These are phyloP conservation scores for Hypsopygia costalis DNA, from an alignment of 2,888 invertebrate species.

Conservation along the genomic window DNA sequence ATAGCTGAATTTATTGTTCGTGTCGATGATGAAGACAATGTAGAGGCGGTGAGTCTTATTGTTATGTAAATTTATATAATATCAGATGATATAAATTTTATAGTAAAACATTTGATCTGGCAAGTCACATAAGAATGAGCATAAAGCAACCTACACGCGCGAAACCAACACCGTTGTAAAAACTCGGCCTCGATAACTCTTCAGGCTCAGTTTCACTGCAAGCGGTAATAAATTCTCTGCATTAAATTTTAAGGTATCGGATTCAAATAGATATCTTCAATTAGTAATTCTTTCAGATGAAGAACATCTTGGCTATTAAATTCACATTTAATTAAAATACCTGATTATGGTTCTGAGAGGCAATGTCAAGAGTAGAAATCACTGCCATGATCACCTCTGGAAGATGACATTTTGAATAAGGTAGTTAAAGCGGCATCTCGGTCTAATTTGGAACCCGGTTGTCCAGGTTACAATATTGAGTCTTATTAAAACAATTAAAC, in stretches of 20 bases:
- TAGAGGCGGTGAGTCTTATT: background rate
- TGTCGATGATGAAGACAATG: background rate
- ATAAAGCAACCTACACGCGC: constrained; percentile 43
- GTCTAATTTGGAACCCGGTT: too few species aligned
- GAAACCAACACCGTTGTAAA: constrained; percentile 53
- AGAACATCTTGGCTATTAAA: too few species aligned
- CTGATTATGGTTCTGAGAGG: too few species aligned
- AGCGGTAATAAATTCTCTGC: constrained; percentile 16
- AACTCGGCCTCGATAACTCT: constrained; percentile 43
- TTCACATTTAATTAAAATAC: too few species aligned
- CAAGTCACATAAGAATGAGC: constrained; percentile 32
- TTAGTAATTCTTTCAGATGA: too few species aligned
- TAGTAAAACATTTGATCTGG: constrained; percentile 15
- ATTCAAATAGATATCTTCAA: too few species aligned
- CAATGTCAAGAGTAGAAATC: too few species aligned
- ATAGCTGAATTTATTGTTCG: background rate
- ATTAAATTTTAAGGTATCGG: constrained; percentile 5
- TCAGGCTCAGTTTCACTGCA: constrained; percentile 19
- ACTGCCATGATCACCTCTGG: too few species aligned
- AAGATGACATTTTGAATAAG: too few species aligned
- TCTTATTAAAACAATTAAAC: too few species aligned
- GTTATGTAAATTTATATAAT: background rate
- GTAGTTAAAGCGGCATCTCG: too few species aligned
- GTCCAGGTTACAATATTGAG: too few species aligned
- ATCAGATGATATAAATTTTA: constrained; percentile 1